Percentiles rank a stretch among this genome's conserved stretches.
Evolutionary conservation across 2,797 vertebrate species (phyloP).

Genomic region (Vultur gryphus): DNA sequence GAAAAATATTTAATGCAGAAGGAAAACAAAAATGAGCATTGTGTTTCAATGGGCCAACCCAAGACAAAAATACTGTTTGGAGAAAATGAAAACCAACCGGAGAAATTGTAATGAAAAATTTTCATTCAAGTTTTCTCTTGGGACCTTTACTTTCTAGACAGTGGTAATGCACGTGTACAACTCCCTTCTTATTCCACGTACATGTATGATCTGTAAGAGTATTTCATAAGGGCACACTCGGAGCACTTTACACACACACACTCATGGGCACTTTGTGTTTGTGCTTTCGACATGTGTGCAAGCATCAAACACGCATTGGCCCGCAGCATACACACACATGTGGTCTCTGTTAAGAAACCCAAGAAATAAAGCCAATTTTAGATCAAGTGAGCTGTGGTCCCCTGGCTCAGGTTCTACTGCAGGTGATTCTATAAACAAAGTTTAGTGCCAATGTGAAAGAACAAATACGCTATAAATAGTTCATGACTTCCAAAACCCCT

Average conservation of each 20-base stretch:
- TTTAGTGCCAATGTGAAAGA: conserved; percentile 59
- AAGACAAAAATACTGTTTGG: background rate
- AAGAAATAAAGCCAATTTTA: conserved; percentile 62
- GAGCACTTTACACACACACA: background rate
- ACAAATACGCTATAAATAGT: conserved; percentile 66
- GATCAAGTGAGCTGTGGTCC: conserved; percentile 59
- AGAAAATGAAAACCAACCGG: background rate
- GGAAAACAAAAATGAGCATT: conserved; percentile 26
- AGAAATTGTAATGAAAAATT: conserved; percentile 1
- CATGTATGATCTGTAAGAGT: background rate
- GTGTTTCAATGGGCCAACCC: background rate
- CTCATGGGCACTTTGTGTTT: background rate
- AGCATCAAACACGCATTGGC: background rate
- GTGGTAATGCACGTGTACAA: accelerated
- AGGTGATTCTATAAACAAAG: conserved; percentile 62
- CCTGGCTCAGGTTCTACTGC: conserved; percentile 53
- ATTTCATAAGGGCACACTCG: background rate
- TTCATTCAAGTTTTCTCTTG: background rate
- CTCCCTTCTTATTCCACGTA: background rate
- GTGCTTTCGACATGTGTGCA: background rate
- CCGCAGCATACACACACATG: background rate
- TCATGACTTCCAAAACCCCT: conserved; percentile 49
- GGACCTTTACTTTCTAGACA: background rate
- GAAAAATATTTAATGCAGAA: background rate
- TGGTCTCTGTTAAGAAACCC: conserved; percentile 52